Percentiles rank a stretch among this genome's conserved stretches.
Evolutionary conservation across 2,113 vertebrate species (phyloP).

Genomic region (Triplophysa rosa): DNA sequence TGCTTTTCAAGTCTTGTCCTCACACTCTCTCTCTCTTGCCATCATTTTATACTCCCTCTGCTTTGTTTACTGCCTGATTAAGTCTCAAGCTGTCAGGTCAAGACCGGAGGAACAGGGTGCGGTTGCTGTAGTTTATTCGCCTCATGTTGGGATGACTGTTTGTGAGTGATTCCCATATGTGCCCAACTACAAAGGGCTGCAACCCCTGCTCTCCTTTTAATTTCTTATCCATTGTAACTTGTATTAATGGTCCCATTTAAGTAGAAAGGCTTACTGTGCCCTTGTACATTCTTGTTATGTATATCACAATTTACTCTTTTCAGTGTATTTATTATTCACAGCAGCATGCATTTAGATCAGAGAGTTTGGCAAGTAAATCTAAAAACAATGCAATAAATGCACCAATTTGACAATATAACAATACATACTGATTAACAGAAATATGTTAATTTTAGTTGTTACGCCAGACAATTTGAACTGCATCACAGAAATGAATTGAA

Average conservation of each 20-base stretch:
- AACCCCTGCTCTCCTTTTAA: background rate
- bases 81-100: constrained; percentile 34
- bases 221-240: background rate
- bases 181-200: constrained; percentile 1
- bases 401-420: too few relatives aligned
- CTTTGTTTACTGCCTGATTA: constrained; percentile 44
- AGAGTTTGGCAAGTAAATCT: too few relatives aligned
- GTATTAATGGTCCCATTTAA: constrained; percentile 4
- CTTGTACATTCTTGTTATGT: background rate
- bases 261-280: background rate
- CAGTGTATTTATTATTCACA: too few relatives aligned
- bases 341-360: too few relatives aligned
- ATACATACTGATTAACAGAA: too few relatives aligned
- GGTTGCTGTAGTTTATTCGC: constrained; percentile 9
- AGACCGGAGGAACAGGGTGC: background rate
- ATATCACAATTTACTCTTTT: too few relatives aligned
- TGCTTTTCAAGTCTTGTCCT: background rate
- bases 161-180: constrained; percentile 35
- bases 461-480: too few relatives aligned
- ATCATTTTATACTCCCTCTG: background rate
- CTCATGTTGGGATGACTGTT: constrained; percentile 24
- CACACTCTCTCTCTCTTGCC: background rate
- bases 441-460: too few relatives aligned
- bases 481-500: too few relatives aligned
- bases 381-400: too few relatives aligned